Conservation (phyloP, 1,140 invertebrate genomes). For the Micrasema longulum region DNA sequence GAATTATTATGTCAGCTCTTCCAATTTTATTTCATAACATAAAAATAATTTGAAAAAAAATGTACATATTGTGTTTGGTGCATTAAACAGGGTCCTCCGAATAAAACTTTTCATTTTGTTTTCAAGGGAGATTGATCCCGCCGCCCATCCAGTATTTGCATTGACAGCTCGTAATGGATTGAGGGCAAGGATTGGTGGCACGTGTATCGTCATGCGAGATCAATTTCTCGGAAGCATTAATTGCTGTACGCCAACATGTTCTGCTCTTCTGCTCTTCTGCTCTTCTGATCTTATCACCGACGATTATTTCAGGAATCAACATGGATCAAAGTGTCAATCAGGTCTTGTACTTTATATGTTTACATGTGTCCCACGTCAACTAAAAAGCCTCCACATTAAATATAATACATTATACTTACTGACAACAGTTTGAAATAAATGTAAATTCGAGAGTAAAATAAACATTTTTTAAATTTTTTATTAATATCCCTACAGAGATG, state of each 20-base stretch:
- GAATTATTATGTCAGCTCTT: too few species aligned
- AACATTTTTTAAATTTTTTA: too few species aligned
- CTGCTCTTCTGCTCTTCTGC: conserved; percentile 36
- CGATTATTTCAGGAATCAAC: conserved; percentile 14
- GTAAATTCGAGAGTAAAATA: too few species aligned
- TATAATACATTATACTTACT: too few species aligned
- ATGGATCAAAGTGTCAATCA: conserved; percentile 28
- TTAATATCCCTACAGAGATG: too few species aligned
- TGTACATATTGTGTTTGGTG: too few species aligned
- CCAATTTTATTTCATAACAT: too few species aligned
- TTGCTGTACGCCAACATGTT: conserved; percentile 24
- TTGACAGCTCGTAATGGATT: conserved; percentile 31
- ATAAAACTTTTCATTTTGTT: neutral
- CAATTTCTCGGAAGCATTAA: conserved; percentile 40
- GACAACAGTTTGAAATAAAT: too few species aligned
- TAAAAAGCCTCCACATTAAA: conserved; percentile 2
- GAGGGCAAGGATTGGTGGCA: conserved; percentile 31
- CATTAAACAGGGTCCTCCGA: neutral
- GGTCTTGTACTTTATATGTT: conserved; percentile 13
- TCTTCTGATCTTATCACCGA: conserved; percentile 30
- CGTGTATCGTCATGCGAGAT: conserved; percentile 31
- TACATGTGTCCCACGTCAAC: conserved; percentile 12
- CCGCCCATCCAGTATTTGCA: conserved; percentile 13
- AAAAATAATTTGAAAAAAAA: too few species aligned
- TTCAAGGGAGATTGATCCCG: neutral